Evolutionary conservation across 2,888 invertebrate genomes (phyloP), one percentile per base, ranked within the genome.

Genomic region (Athalia cordata): DNA sequence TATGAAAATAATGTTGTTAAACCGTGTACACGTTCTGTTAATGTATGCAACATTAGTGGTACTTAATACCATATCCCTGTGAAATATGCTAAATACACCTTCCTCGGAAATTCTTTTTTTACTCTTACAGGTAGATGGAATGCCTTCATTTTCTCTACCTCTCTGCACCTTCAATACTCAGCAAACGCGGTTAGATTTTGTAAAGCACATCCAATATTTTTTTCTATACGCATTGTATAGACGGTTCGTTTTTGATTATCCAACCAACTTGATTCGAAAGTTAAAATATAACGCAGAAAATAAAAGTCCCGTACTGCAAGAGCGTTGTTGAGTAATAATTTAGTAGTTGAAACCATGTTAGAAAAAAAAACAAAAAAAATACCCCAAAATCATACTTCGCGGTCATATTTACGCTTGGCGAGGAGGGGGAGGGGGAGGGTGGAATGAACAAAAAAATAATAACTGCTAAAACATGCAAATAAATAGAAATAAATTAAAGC

Each of bases 61-160:
- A 59, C 70, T 57, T 70, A 50, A 78, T 49, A 65, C 49, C 43
- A 50, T 65, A 74, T 50, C 62, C 77, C 47, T 64, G 77, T 75
- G 78, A 81, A 81, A 80, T 81, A 81, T 80, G 80, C 78, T 75
- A 77, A 80, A 68, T 77, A 79, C 78, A 74, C 79, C 75, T 79
- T 79, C 79, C 81, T 82, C 81, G 82, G 81, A 82, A 82, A 81
- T 80, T 80, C 81, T 79, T 83, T 79, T 84, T 81, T 13, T 43
- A 49, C 59, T 29, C 2, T 29, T 29, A 2, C n/a, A 79, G 80
- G 82, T 82, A 83, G 83, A 84, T 81, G 83, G 83, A 84, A 82
- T 80, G 83, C 77, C 83, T 83, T 85, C 81, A 83, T 84, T 83
- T 82, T 81, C 80, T 78, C 77, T 79, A 83, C 83, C 83, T 82